Base-by-base conservation (phyloP, 23 tunicate species). In the Ascidia mentula region DNA sequence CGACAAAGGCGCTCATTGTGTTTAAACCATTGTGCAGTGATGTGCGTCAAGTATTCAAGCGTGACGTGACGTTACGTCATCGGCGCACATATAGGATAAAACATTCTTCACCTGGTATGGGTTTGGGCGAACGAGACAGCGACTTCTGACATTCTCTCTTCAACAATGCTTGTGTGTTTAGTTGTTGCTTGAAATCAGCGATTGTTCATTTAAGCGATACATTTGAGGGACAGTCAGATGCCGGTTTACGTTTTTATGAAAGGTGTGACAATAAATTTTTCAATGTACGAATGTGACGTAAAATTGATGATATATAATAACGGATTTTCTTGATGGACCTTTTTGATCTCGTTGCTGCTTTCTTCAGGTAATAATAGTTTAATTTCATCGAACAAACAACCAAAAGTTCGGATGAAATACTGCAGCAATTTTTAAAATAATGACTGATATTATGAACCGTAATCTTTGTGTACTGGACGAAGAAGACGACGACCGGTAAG, bases 401-500 rank as follows among this genome's bases (percentile, higher is more conserved):
- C n/a, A 53, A 53, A 26, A 53, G 65, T 53, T 53, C 65, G 22
- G 65, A 53, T 53, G 65, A 53, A 26, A 53, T 26, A 53, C 65
- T 53, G 65, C 13, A 20, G 65, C 15, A 15, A 15, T 53, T 26
- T 53, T 26, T 9, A 28, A 53, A 53, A 53, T 9, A 53, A 83
- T 83, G 87, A 35, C 87, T 75, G 81, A 59, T 39, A 76, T 83
- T 60, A 77, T 83, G 75, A 76, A 83, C 61, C 75, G 65, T 46
- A 83, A 75, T 39, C 46, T 83, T 8, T 75, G 87, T 45, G 87
- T 46, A 15, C 39, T 83, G 81, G 87, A 83, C 60, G 87, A 83
- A 65, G 87, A 83, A 33, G 86, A 82, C 35, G 87, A 83, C 87
- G 87, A 83, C 18, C 60, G 76, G 87, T 83, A 32, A 83, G 87